Evolutionary conservation across 2,797 vertebrate genomes (phyloP), one percentile per base, ranked within the genome.

Genomic region (Sciaenops ocellatus): DNA sequence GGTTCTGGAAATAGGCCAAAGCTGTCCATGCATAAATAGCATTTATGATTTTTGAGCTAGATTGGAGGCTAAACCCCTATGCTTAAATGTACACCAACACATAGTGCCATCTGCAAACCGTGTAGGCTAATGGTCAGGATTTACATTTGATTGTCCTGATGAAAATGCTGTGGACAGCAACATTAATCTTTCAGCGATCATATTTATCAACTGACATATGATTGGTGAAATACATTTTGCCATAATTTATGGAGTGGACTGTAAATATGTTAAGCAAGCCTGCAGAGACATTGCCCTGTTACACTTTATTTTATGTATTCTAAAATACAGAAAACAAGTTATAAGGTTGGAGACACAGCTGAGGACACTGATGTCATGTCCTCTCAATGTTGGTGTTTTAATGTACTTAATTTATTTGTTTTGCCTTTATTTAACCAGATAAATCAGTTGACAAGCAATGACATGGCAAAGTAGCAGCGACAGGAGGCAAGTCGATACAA

Each of bases 201-300:
- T 3, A 57, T n/a, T n/a, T 24, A 69, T 79, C 62, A 48, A 34
- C 48, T 69, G 41, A 54, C 26, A 47, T n/a, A 8, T 52, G n/a
- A 60, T 54, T 61, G 9, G 48, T 48, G n/a, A 34, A n/a, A 61
- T 42, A 3, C 57, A 30, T 28, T 54, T 46, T 60, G 3, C 5
- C 2, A 42, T 62, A 2, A 12, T 55, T 54, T 54, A 47, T 5
- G n/a, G 24, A 10, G 0, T 22, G 11, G 6, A 3, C n/a, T n/a
- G 15, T 56, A 20, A 46, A 69, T 60, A 24, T 68, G 57, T n/a
- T 18, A 9, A 41, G 5, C 11, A 24, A 16, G 7, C 15, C 18
- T 50, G 16, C n/a, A 15, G 12, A 8, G 10, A 46, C 22, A 44
- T 24, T 30, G 42, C 9, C 18, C 28, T 22, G 8, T 59, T 57